Conservation (phyloP, 2,888 invertebrate genomes). For the Caenorhabditis plicata region DNA sequence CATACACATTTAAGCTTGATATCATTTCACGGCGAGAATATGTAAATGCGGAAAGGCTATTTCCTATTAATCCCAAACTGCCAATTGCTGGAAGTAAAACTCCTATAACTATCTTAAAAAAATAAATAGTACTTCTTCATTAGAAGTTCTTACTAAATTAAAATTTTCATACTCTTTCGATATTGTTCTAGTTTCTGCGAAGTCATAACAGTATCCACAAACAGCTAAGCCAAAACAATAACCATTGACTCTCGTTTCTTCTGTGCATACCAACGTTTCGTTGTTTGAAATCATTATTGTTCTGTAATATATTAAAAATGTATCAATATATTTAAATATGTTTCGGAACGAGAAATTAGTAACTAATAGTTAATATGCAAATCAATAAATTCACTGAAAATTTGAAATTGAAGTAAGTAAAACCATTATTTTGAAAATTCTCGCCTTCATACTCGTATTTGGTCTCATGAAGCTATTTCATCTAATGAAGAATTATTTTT, state of each 20-base stretch:
- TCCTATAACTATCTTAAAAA: conserved; percentile 58
- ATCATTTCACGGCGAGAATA: conserved; percentile 59
- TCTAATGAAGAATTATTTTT: no score
- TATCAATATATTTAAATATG: no score
- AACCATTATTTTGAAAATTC: no score
- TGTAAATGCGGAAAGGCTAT: conserved; percentile 57
- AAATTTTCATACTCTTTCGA: conserved; percentile 51
- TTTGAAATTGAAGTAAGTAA: no score
- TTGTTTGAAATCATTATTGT: conserved; percentile 9
- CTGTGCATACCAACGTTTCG: conserved; percentile 24
- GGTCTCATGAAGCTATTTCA: no score
- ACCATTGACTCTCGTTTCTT: conserved; percentile 28
- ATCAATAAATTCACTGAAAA: no score
- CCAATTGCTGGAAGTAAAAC: conserved; percentile 60
- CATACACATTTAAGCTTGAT: conserved; percentile 59
- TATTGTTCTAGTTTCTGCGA: conserved; percentile 40
- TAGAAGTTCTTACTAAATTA: conserved; percentile 44
- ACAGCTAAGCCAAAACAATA: conserved; percentile 49
- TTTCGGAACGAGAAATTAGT: no score
- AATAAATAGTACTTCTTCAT: no score
- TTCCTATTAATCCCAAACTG: conserved; percentile 58
- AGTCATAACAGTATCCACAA: conserved; percentile 59
- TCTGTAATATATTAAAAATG: no score
- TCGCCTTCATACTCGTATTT: no score
- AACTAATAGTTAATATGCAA: no score